A percentile compares a stretch with the other conserved stretches of the same genome.
phyloP scores from a whole-genome alignment of 2,888 invertebrate species.

The Apamea anceps region DNA sequence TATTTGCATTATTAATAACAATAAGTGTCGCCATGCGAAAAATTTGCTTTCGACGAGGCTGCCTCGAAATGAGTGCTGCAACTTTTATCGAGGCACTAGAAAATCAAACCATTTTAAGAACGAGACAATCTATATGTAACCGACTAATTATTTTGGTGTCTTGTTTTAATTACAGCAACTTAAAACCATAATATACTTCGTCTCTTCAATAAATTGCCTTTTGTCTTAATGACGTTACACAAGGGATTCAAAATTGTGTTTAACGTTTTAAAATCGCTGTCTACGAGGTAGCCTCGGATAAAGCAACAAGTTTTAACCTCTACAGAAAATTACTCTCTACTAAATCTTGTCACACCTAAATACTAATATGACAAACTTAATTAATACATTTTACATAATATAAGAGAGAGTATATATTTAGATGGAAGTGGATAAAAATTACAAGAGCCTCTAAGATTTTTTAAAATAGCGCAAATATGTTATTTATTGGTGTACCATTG shows the following conservation, averaged over 20 bases:
- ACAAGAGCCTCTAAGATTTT: conserved; percentile 1
- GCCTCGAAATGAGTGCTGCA: conserved; percentile 23
- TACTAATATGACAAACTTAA: conserved; percentile 46
- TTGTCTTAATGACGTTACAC: not conserved
- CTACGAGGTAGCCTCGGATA: conserved; percentile 21
- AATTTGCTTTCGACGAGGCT: conserved; percentile 40
- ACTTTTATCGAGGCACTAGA: conserved; percentile 3
- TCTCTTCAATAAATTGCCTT: not conserved
- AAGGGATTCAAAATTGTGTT: not conserved
- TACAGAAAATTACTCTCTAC: conserved; percentile 43
- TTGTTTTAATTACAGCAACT: not conserved
- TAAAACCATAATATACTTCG: not conserved
- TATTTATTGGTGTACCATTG: not conserved
- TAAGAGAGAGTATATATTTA: conserved; percentile 6
- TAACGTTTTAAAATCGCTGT: not conserved
- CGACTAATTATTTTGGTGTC: not conserved
- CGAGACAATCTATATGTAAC: not conserved
- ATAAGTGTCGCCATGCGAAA: conserved; percentile 36
- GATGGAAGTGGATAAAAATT: conserved; percentile 8
- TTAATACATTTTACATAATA: conserved; percentile 13
- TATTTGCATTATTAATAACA: conserved; percentile 63
- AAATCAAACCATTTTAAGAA: not conserved
- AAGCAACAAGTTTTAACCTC: conserved; percentile 27
- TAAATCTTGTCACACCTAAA: conserved; percentile 34
- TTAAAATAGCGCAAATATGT: not conserved